These are phyloP conservation scores for Cassiopea xamachana DNA, from an alignment of 30 jellyfish, hydroid and myxozoan genomes.

Conservation along the genomic window DNA sequence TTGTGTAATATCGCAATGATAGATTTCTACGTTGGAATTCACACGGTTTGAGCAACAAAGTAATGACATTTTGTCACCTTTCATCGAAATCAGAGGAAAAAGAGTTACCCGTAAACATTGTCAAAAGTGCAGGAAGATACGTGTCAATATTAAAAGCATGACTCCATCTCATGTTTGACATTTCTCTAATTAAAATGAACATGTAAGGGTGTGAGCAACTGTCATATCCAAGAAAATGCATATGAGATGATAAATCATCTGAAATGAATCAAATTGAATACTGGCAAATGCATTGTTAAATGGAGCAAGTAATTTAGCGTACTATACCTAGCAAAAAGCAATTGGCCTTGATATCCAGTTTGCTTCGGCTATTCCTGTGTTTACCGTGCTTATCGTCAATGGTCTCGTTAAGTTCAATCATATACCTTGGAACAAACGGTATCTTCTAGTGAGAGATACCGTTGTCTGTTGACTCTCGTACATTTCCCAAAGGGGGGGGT, in stretches of 20 bases:
- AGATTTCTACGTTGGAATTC: too few species aligned
- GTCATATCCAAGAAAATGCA: background rate
- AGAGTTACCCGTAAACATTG: background rate
- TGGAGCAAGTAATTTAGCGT: background rate
- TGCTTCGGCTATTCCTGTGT: constrained; percentile 27
- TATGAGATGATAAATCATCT: background rate
- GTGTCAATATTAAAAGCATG: background rate
- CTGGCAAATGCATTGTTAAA: background rate
- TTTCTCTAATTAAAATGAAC: background rate
- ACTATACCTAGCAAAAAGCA: constrained; percentile 64
- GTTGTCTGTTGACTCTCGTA: background rate
- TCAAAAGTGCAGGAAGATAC: background rate
- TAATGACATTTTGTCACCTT: background rate
- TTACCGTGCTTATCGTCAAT: constrained; percentile 50
- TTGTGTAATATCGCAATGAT: too few species aligned
- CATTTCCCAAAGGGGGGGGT: too few species aligned
- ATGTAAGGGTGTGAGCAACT: background rate
- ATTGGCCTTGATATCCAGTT: constrained; percentile 46
- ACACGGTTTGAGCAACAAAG: constrained; percentile 7
- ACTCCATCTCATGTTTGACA: too few species aligned
- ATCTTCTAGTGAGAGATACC: background rate
- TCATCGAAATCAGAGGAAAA: background rate
- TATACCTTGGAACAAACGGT: constrained; percentile 59
- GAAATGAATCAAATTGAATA: background rate
- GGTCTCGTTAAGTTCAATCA: constrained; percentile 49